A percentile compares a stretch with the other conserved stretches of the same genome.
Evolutionary conservation across 2,888 invertebrate genomes (phyloP).

Genomic region (Timandra comae): DNA sequence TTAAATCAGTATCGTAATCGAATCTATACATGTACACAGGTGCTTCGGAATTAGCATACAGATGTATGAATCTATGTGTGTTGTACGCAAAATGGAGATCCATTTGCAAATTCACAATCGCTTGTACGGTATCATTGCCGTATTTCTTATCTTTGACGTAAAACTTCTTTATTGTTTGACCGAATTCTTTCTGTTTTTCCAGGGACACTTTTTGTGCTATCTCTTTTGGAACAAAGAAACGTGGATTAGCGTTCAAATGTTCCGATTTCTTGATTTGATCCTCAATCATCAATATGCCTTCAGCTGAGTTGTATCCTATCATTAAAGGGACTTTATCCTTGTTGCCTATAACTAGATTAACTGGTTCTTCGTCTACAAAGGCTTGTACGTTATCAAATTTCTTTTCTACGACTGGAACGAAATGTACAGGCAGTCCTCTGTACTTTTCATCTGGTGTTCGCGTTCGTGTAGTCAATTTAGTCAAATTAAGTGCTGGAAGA

Average conservation of each 20-base stretch:
- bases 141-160: conserved; percentile 37
- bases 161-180: conserved; percentile 36
- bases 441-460: conserved; percentile 35
- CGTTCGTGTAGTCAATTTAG: conserved; percentile 27
- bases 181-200: conserved; percentile 33
- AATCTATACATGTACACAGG: conserved; percentile 46
- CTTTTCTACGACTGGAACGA: conserved; percentile 44
- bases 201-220: conserved; percentile 28
- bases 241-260: conserved; percentile 32
- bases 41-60: conserved; percentile 27
- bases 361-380: conserved; percentile 37
- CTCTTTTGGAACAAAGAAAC: conserved; percentile 40
- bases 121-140: conserved; percentile 23
- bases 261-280: conserved; percentile 31
- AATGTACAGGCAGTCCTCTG: conserved; percentile 39
- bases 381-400: conserved; percentile 33
- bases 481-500: conserved; percentile 23
- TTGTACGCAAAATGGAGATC: conserved; percentile 42
- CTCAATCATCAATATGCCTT: conserved; percentile 37
- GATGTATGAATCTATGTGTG: conserved; percentile 37
- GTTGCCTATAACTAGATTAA: conserved; percentile 30
- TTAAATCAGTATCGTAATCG: conserved; percentile 45
- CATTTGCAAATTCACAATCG: conserved; percentile 33
- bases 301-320: conserved; percentile 46
- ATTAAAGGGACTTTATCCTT: conserved; percentile 40